Evolutionary conservation across 1,140 invertebrate species (phyloP), one percentile per base, ranked within the genome.

Genomic region (Oryzaephilus surinamensis): DNA sequence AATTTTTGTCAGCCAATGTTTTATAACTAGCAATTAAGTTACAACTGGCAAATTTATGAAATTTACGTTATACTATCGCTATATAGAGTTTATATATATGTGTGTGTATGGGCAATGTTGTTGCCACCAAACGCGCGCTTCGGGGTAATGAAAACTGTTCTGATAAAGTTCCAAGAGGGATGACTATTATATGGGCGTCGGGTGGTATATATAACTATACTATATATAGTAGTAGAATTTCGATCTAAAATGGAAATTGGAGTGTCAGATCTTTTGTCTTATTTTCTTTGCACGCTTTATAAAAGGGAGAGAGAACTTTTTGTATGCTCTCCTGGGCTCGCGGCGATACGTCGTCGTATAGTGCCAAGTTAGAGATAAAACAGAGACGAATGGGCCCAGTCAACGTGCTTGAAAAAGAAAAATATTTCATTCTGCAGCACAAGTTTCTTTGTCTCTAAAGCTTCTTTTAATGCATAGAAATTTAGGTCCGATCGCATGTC

Each of bases 161-260:
- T 44, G 50, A 52, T 52, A 50, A 51, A 49, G 42, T 51, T 45
- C 43, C 31, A 44, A 48, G 45, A 48, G 46, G 43, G n/a, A n/a
- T n/a, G n/a, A n/a, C n/a, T n/a, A n/a, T n/a, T n/a, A n/a, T n/a
- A n/a, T n/a, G n/a, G n/a, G n/a, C n/a, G n/a, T n/a, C n/a, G n/a
- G n/a, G n/a, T n/a, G n/a, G n/a, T n/a, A n/a, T n/a, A n/a, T n/a
- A n/a, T n/a, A n/a, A n/a, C n/a, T n/a, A n/a, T n/a, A n/a, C n/a
- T n/a, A n/a, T n/a, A n/a, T n/a, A n/a, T n/a, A n/a, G n/a, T n/a
- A 43, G 51, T 50, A 50, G 46, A 55, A 56, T 58, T 56, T 50
- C 54, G 54, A 56, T 56, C 51, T 56, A 50, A 57, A 58, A 58
- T 58, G 56, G 54, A 58, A 58, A 58, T 58, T 58, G 56, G 56